These are phyloP conservation scores for Idaea dimidiata DNA, from an alignment of 2,888 invertebrate species.

Conservation along the genomic window DNA sequence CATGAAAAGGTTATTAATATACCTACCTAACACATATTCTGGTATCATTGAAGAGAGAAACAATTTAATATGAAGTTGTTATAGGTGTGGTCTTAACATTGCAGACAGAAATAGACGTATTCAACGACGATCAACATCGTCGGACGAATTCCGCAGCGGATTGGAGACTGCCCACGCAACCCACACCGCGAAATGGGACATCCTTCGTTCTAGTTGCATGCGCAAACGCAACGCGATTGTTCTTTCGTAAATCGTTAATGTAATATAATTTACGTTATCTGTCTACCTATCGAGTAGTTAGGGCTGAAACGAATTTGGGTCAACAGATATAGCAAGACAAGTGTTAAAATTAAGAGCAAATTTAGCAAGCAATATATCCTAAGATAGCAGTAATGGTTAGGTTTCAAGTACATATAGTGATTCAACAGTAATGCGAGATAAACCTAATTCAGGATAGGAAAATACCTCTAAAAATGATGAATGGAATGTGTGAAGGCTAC, in stretches of 20 bases:
- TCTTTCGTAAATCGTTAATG: slow-evolving; percentile 36
- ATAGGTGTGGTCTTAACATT: neutral
- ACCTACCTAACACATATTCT: slow-evolving; percentile 8
- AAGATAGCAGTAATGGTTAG: neutral
- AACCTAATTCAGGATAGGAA: too few relatives aligned
- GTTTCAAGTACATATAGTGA: neutral
- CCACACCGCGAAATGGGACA: slow-evolving; percentile 50
- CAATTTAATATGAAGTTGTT: slow-evolving; percentile 7
- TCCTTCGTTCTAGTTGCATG: slow-evolving; percentile 50
- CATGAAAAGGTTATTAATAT: slow-evolving; percentile 27
- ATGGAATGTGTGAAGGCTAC: too few relatives aligned
- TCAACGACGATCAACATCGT: slow-evolving; percentile 17
- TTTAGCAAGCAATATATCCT: neutral
- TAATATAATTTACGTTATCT: slow-evolving; percentile 32
- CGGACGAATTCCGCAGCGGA: slow-evolving; percentile 32
- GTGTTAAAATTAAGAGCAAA: too few relatives aligned
- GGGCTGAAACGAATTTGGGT: neutral
- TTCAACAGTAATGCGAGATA: neutral
- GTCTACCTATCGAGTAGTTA: slow-evolving; percentile 14
- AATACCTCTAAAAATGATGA: too few relatives aligned
- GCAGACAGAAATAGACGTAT: slow-evolving; percentile 6
- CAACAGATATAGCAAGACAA: neutral
- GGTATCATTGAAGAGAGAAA: neutral
- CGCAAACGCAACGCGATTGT: slow-evolving; percentile 30
- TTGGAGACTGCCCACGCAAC: slow-evolving; percentile 43